phyloP scores from a whole-genome alignment of 2,797 vertebrate genomes.

The Platalea minor region DNA sequence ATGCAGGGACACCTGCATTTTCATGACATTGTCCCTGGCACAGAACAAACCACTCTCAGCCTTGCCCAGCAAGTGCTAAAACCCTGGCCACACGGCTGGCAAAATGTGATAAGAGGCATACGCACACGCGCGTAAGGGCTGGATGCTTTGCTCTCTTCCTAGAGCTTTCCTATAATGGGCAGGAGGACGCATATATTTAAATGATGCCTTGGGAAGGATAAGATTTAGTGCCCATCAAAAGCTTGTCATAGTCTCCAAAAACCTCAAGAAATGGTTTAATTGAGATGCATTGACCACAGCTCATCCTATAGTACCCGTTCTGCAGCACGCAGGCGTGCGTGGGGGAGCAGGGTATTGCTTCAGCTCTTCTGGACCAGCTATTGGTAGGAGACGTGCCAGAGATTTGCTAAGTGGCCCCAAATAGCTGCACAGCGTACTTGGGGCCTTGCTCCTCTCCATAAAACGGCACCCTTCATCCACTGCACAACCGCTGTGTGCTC shows the following conservation, averaged over 20 bases:
- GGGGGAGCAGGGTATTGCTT: background rate
- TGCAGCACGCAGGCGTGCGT: rapidly evolving
- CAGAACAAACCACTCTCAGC: background rate
- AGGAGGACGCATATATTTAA: background rate
- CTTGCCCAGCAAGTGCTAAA: background rate
- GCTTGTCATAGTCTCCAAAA: background rate
- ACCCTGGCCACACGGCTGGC: background rate
- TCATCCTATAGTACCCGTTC: background rate
- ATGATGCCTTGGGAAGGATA: background rate
- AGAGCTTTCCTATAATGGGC: background rate
- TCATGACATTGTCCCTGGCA: background rate
- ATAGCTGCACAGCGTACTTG: background rate
- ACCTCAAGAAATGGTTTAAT: background rate
- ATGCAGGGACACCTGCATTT: background rate
- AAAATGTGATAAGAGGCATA: background rate
- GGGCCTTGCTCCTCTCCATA: background rate
- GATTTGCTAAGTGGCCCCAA: background rate
- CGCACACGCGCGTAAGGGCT: rapidly evolving
- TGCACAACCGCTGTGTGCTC: rapidly evolving
- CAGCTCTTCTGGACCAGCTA: background rate
- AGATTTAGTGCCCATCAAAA: background rate
- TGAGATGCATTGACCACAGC: background rate
- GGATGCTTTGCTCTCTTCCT: background rate
- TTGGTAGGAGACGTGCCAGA: background rate
- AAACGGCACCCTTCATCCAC: rapidly evolving